Conservation (phyloP, 2,888 invertebrate genomes). For the Caenorhabditis sinica region DNA sequence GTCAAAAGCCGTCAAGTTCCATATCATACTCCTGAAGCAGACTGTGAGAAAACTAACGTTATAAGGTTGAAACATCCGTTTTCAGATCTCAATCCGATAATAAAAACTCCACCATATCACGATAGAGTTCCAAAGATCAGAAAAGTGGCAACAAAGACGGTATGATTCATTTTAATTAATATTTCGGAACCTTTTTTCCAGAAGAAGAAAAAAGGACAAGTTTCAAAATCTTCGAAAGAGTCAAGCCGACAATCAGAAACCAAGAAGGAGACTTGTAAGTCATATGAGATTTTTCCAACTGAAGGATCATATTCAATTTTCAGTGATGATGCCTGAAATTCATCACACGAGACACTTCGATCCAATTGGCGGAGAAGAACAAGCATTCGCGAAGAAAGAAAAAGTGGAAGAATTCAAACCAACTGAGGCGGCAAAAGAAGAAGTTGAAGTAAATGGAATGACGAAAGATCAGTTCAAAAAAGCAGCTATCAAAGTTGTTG, state of each 20-base stretch:
- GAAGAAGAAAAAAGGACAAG: slow-evolving; percentile 37
- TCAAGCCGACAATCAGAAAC: slow-evolving; percentile 34
- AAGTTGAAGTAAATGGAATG: slow-evolving; percentile 56
- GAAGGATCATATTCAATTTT: background rate
- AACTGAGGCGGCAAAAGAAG: slow-evolving; percentile 45
- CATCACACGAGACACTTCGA: slow-evolving; percentile 56
- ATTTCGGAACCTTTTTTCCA: background rate
- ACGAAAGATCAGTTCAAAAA: slow-evolving; percentile 48
- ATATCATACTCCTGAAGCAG: slow-evolving; percentile 49
- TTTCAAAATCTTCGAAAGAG: slow-evolving; percentile 35
- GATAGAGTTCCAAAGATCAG: slow-evolving; percentile 46
- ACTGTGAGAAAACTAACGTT: slow-evolving; percentile 20
- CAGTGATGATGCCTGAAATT: slow-evolving; percentile 64
- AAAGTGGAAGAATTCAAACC: slow-evolving; percentile 43
- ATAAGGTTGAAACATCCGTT: background rate
- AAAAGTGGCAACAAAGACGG: slow-evolving; percentile 21
- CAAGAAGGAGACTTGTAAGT: slow-evolving; percentile 41
- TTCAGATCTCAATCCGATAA: slow-evolving; percentile 63
- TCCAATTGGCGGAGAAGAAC: slow-evolving; percentile 47
- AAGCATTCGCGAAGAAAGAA: slow-evolving; percentile 35
- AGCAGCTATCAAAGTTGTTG: slow-evolving; percentile 56
- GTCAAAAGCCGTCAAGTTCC: slow-evolving; percentile 29
- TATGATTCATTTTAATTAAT: background rate
- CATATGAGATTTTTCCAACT: background rate
- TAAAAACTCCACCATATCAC: slow-evolving; percentile 60